Percentiles rank a stretch among this genome's conserved stretches.
phyloP scores from a whole-genome alignment of 2,797 vertebrate species.

The Poliocrania exsul region DNA sequence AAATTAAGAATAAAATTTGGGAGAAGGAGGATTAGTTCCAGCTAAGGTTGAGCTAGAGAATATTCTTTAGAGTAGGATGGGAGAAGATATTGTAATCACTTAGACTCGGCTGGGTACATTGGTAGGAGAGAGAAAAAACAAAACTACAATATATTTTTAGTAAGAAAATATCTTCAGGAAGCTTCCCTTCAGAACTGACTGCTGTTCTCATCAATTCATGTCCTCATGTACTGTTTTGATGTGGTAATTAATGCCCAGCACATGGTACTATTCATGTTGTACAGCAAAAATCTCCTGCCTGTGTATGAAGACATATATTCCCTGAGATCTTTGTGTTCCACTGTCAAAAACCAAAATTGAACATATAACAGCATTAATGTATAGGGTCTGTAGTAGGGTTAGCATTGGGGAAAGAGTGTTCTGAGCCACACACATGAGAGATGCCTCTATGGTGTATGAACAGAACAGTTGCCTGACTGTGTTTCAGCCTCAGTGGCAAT shows the following conservation, averaged over 20 bases:
- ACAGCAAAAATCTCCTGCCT: background rate
- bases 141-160: background rate
- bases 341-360: background rate
- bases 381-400: background rate
- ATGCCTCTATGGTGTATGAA: background rate
- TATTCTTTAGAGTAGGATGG: background rate
- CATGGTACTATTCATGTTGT: fast-evolving
- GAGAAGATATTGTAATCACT: background rate
- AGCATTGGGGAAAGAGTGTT: background rate
- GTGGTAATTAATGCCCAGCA: background rate
- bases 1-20: background rate
- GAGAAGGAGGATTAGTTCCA: background rate
- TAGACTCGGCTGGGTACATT: background rate
- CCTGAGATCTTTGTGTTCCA: background rate
- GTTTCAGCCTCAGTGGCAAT: background rate
- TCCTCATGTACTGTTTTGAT: background rate
- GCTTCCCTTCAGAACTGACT: background rate
- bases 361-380: fast-evolving
- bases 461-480: background rate
- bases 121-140: background rate
- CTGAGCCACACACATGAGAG: background rate
- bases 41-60: background rate
- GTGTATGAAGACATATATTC: fast-evolving
- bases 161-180: background rate
- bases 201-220: background rate